A percentile compares a stretch with the other conserved stretches of the same genome.
phyloP scores from a whole-genome alignment of 35 echinoderm and acorn worm genomes.

The Heliocidaris erythrogramma region DNA sequence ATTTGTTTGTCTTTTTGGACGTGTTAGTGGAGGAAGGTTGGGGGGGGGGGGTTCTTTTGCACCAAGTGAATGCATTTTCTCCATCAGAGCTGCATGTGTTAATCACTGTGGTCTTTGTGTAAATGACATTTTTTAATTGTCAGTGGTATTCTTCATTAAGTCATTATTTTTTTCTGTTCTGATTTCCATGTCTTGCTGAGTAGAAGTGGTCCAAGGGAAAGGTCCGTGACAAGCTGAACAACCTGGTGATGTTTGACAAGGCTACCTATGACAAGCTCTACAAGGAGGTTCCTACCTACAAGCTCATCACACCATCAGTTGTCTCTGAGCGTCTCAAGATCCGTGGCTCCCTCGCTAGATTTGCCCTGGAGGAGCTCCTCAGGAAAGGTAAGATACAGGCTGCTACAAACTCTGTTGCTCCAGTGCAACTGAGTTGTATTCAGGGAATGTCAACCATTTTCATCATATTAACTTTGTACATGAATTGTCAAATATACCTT shows the following conservation, averaged over 20 bases:
- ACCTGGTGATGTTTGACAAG: conserved; percentile 97
- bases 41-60: too few species aligned
- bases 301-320: conserved; percentile 97
- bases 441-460: too few species aligned
- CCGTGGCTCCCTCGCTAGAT: conserved; percentile 89
- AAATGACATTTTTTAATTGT: too few species aligned
- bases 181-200: conserved; percentile 22
- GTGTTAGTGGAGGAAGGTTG: too few species aligned
- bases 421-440: too few species aligned
- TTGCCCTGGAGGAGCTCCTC: conserved; percentile 86
- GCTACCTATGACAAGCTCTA: conserved; percentile 97
- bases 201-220: conserved; percentile 99
- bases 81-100: too few species aligned
- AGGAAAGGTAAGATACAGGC: conserved; percentile 68
- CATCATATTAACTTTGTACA: too few species aligned
- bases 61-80: too few species aligned
- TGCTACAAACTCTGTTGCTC: neutral
- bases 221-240: conserved; percentile 99
- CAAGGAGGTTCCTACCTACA: conserved; percentile 99
- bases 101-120: too few species aligned
- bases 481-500: too few species aligned
- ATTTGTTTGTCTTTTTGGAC: too few species aligned
- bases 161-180: conserved; percentile 21
- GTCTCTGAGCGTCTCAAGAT: conserved; percentile 99
- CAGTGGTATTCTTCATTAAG: too few species aligned